Base-by-base conservation (phyloP, 2,797 vertebrate genomes). In the Cryptoprocta ferox region DNA sequence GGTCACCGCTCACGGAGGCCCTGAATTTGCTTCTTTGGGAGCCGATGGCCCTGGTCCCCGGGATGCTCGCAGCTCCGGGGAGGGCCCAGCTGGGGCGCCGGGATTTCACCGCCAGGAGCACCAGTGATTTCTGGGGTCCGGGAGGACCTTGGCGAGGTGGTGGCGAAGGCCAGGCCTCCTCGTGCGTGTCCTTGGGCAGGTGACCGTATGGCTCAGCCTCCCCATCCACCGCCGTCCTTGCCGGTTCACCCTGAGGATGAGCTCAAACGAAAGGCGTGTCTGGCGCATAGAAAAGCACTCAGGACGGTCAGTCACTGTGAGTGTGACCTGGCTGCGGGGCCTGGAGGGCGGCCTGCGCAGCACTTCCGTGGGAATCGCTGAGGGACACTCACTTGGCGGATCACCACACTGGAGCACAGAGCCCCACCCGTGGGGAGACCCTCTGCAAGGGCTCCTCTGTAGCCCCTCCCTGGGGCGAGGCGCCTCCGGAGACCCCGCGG, bases 251-350 rank as follows among this genome's bases (percentile, higher is more conserved):
- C 1, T 28, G 26, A 56, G 19, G 56, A 21, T 19, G 14, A 0
- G 18, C 3, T 24, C 6, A 2, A 3, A 26, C 21, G 0, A 8
- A 6, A 21, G 39, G 24, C 6, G 30, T n/a, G 32, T 18, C n/a
- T 3, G 39, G 18, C 12, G 32, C 16, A 12, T 1, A 6, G 8
- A 2, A 16, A 12, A 6, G 37, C 11, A 21, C 39, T 71, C 0
- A 1, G 11, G 2, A 6, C 32, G 1, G 5, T 15, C 35, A n/a
- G 37, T 3, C 3, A 0, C 37, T 5, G 1, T 0, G 10, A 6
- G 11, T 26, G 0, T 48, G 45, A 3, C 1, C 26, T 9, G 15
- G 53, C 35, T 3, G 5, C 3, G 35, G 50, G 50, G 7, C 35
- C 30, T 2, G 10, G 21, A 26, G 9, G 18, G 32, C 12, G 0